Evolutionary conservation across 2,888 invertebrate species (phyloP), one percentile per base, ranked within the genome.

Genomic region (Pyrochroa serraticornis): DNA sequence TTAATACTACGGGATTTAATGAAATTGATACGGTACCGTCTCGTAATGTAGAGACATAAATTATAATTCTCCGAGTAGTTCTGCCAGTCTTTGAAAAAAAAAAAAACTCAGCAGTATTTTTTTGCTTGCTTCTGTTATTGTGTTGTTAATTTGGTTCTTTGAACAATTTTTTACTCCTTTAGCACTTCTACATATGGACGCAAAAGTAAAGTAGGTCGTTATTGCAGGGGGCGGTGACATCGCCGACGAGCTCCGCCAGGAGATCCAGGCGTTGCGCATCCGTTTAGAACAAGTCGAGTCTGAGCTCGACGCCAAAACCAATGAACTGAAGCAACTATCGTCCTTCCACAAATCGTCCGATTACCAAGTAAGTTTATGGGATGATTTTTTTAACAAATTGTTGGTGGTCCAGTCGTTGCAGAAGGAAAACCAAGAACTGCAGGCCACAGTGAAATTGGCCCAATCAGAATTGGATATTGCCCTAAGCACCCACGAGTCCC

Each of bases 221-320:
- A 6, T 66, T 59, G 55, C 67, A 79, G 83, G 84, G 67, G 75
- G 83, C 73, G 88, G 87, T 7, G 91, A 90, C 61, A 87, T 90
- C 37, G 88, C 88, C 1, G 90, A 88, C 70, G 92, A 93, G 69
- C 81, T 92, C 58, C 85, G 91, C 54, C 90, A 91, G 74, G 88
- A 89, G 78, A 82, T 88, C 59, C 86, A 87, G 68, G 82, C 85
- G 12, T 79, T 95, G 51, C 84, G 94, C 71, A 86, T 90, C 74
- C 88, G 92, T 74, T 90, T 92, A 22, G 94, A 94, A 68, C 89
- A 90, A 69, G 80, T 93, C 57, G 93, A 94, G 75, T 84, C 87
- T 9, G 93, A 95, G 75, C 76, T 94, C 47, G 88, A 91, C 73
- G 87, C 86, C 74, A 92, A 93, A 81, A 93, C 92, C 75, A 89